These are phyloP conservation scores for Rallus crepitans DNA, from an alignment of 2,797 vertebrate species.

Conservation along the genomic window DNA sequence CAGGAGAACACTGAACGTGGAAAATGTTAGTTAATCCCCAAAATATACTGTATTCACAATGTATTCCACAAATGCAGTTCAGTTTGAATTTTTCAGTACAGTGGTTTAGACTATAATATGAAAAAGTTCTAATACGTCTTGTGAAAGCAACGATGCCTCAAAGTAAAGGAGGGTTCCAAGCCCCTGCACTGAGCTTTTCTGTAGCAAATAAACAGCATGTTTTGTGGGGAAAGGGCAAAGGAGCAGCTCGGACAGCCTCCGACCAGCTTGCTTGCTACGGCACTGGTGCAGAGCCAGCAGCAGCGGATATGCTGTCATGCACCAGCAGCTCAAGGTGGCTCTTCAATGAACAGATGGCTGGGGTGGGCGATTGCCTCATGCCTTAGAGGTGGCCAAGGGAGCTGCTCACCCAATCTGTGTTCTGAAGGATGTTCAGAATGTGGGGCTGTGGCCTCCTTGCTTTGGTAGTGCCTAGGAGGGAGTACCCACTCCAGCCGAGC, in stretches of 20 bases:
- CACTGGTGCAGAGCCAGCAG: neutral
- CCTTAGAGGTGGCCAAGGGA: accelerated
- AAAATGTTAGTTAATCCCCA: neutral
- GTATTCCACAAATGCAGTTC: neutral
- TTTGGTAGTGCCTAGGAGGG: no score
- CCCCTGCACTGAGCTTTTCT: neutral
- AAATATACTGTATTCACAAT: neutral
- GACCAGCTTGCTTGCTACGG: neutral
- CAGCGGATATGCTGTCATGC: accelerated
- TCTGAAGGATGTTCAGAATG: neutral
- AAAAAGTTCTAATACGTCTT: neutral
- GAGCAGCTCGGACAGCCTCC: neutral
- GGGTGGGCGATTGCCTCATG: accelerated
- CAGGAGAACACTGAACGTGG: neutral
- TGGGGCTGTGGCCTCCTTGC: accelerated
- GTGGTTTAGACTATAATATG: neutral
- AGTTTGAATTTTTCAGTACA: neutral
- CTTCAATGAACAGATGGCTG: neutral
- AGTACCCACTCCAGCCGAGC: neutral
- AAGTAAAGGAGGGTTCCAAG: neutral
- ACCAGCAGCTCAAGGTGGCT: neutral
- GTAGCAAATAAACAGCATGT: neutral
- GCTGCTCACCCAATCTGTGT: neutral
- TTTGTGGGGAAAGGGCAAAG: neutral
- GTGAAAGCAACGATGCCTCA: neutral